phyloP scores from a whole-genome alignment of 2,113 vertebrate species.

The Acrocephalus kingi region DNA sequence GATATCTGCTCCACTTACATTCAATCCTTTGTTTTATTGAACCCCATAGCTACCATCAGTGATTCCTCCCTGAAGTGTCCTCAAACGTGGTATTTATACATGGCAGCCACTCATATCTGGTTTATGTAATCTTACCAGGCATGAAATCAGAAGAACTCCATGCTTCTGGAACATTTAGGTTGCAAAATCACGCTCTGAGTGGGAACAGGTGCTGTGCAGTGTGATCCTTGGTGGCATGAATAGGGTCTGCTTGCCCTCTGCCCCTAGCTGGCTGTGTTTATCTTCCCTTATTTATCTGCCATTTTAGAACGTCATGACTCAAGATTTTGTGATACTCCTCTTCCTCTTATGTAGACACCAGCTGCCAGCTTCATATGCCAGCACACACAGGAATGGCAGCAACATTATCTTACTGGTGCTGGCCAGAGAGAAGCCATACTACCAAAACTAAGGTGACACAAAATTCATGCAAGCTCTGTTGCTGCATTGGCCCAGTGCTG shows the following conservation, averaged over 20 bases:
- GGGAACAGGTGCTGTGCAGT: background rate
- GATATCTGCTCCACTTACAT: background rate
- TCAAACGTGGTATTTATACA: background rate
- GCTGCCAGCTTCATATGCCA: background rate
- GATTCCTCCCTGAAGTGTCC: background rate
- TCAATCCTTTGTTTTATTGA: background rate
- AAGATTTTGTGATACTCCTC: background rate
- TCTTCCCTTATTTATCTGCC: background rate
- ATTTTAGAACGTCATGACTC: fast-evolving
- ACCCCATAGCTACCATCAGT: background rate
- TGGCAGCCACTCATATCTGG: background rate
- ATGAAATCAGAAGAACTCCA: background rate
- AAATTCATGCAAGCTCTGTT: background rate
- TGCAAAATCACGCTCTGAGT: background rate
- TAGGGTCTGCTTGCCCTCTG: background rate
- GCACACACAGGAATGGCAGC: background rate
- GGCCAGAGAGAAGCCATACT: background rate
- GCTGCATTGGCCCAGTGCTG: background rate
- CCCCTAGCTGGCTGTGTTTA: fast-evolving
- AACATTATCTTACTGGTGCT: background rate
- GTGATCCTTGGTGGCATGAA: background rate
- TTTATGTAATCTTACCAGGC: background rate
- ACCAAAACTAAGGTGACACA: background rate
- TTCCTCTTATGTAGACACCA: background rate
- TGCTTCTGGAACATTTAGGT: background rate